phyloP scores from a whole-genome alignment of 2,888 invertebrate genomes.

The Dendrolimus houi region DNA sequence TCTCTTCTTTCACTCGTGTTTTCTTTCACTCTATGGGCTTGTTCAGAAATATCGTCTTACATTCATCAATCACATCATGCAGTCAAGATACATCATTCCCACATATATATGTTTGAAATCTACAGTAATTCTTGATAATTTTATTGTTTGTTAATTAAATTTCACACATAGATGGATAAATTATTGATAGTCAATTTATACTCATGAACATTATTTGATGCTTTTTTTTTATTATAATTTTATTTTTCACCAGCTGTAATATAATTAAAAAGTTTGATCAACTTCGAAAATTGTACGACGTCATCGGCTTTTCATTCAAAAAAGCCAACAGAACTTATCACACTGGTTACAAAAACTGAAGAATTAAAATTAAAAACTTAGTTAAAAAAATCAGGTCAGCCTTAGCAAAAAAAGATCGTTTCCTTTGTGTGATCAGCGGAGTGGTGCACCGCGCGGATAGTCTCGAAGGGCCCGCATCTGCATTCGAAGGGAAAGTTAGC shows the following conservation, averaged over 20 bases:
- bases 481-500: constrained; percentile 18
- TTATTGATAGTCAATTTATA: too few species aligned
- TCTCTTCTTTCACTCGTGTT: too few species aligned
- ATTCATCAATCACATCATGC: too few species aligned
- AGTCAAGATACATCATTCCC: too few species aligned
- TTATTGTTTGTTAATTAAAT: too few species aligned
- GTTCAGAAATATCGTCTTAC: too few species aligned
- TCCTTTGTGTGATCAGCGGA: constrained; percentile 51
- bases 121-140: too few species aligned
- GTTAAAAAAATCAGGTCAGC: constrained; percentile 68
- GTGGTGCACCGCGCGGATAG: constrained; percentile 50
- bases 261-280: constrained; percentile 67
- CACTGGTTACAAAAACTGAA: constrained; percentile 56
- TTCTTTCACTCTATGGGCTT: too few species aligned
- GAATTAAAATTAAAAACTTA: constrained; percentile 67
- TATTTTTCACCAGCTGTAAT: constrained; percentile 68
- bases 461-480: constrained; percentile 59
- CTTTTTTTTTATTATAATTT: constrained; percentile 56
- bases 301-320: constrained; percentile 51
- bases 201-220: too few species aligned
- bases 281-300: constrained; percentile 66
- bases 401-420: constrained; percentile 74
- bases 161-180: too few species aligned
- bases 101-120: too few species aligned
- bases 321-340: constrained; percentile 57